phyloP scores from a whole-genome alignment of 2,797 vertebrate genomes.

The Acanthiza pusilla region DNA sequence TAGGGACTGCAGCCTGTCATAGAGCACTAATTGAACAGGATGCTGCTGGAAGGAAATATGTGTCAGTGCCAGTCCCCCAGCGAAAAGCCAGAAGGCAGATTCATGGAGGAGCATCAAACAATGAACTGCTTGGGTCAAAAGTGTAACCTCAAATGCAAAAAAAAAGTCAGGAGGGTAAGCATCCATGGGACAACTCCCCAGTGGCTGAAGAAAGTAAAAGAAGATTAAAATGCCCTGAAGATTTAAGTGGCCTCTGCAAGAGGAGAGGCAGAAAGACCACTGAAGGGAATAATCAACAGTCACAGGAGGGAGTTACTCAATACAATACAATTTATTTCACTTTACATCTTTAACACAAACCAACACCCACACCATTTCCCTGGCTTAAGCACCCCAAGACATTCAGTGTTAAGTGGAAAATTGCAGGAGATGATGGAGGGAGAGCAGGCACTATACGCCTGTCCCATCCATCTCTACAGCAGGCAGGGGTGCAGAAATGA shows the following conservation, averaged over 20 bases:
- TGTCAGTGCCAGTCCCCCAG: background rate
- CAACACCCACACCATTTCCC: background rate
- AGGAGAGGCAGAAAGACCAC: background rate
- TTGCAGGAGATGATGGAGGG: background rate
- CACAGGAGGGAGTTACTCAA: background rate
- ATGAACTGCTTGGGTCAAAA: slow-evolving; percentile 7
- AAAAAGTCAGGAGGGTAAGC: background rate
- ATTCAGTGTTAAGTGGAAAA: background rate
- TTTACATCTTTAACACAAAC: background rate
- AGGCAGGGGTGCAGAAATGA: accelerated
- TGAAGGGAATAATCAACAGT: background rate
- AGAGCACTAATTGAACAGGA: slow-evolving; percentile 66
- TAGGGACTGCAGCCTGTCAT: slow-evolving; percentile 30
- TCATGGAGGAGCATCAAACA: background rate
- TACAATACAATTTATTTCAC: background rate
- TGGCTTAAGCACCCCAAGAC: background rate
- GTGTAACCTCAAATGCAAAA: background rate
- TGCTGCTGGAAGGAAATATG: slow-evolving; percentile 46
- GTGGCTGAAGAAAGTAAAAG: background rate
- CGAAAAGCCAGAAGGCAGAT: slow-evolving; percentile 3
- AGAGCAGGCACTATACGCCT: background rate
- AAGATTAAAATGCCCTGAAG: background rate
- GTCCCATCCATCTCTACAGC: background rate
- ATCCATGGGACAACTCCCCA: background rate
- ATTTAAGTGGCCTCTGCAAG: background rate